phyloP scores from a whole-genome alignment of 2,888 invertebrate species.

The Apodemia mormo region DNA sequence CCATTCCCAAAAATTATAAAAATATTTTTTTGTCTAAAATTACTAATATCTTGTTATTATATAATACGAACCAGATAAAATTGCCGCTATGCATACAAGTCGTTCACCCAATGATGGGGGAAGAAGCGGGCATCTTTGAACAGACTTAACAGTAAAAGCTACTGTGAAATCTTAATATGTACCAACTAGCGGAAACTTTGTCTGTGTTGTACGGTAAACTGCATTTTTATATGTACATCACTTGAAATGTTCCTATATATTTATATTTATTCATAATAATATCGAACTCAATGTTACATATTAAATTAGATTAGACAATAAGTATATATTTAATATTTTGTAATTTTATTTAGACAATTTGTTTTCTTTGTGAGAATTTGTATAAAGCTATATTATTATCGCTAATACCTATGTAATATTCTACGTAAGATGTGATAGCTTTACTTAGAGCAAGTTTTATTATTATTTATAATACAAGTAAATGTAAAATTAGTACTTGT shows the following conservation, averaged over 20 bases:
- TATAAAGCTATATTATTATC: constrained; percentile 67
- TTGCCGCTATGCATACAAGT: too few species aligned
- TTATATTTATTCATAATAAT: constrained; percentile 50
- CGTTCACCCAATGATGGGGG: too few species aligned
- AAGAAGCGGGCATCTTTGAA: too few species aligned
- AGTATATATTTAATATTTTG: constrained; percentile 67
- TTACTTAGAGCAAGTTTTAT: constrained; percentile 76
- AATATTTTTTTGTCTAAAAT: not conserved
- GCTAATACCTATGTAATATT: constrained; percentile 56
- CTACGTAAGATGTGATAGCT: constrained; percentile 78
- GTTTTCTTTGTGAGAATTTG: constrained; percentile 59
- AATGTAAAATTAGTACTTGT: constrained; percentile 68
- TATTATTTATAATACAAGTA: constrained; percentile 70
- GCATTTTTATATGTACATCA: constrained; percentile 56
- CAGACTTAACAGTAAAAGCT: too few species aligned
- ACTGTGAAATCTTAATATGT: too few species aligned
- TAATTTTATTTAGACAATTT: constrained; percentile 46
- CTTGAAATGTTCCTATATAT: constrained; percentile 66
- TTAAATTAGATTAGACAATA: constrained; percentile 50
- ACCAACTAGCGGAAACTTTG: too few species aligned
- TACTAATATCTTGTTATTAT: not conserved
- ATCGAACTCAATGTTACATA: constrained; percentile 40
- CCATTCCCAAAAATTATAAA: constrained; percentile 38
- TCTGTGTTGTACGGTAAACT: constrained; percentile 35
- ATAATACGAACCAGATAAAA: not conserved